Base-by-base conservation (phyloP, 1,140 invertebrate genomes). In the Gonatopus flavifemur region DNA sequence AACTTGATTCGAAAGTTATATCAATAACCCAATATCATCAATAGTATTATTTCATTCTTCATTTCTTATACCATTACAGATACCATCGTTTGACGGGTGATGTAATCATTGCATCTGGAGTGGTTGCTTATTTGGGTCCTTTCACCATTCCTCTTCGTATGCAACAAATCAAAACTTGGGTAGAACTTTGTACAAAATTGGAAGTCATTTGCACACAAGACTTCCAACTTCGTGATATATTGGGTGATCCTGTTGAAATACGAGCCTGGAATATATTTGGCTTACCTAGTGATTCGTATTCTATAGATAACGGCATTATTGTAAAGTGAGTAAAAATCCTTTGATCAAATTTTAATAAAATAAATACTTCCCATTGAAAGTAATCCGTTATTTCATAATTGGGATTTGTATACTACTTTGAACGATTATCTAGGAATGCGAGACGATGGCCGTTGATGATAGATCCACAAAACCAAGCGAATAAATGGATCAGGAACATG, bases 401-500 rank as follows among this genome's bases (percentile, higher is more conserved):
- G n/a, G n/a, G n/a, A n/a, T 7, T 28, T 28, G 12, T 28, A 7
- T 36, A 8, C 10, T 18, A 36, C 19, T 36, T 15, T 18, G n/a
- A 18, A 2, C 7, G 9, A 8, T 2, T 39, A 32, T 58, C 18
- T 40, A 91, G 89, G 68, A 88, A 89, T 69, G 84, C 93, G 3
- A 83, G 90, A 52, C 83, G 93, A 55, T 93, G 91, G 88, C 90
- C 94, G 0, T 68, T 98, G 13, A 91, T 97, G 86, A 95, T 98
- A 61, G 95, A 98, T 79, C 94, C 94, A 0, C 93, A 98, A 80
- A 87, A 86, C 7, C 94, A 96, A 76, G 94, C 94, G 0, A 95
- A 94, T 57, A 90, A 94, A 69, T 96, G 94, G 94, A 84, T 96
- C 4, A 95, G 94, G 78, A 95, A 94, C 69, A 89, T 93, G 85